Evolutionary conservation across 2,888 invertebrate genomes (phyloP).

Genomic region (Drosophila mettleri): DNA sequence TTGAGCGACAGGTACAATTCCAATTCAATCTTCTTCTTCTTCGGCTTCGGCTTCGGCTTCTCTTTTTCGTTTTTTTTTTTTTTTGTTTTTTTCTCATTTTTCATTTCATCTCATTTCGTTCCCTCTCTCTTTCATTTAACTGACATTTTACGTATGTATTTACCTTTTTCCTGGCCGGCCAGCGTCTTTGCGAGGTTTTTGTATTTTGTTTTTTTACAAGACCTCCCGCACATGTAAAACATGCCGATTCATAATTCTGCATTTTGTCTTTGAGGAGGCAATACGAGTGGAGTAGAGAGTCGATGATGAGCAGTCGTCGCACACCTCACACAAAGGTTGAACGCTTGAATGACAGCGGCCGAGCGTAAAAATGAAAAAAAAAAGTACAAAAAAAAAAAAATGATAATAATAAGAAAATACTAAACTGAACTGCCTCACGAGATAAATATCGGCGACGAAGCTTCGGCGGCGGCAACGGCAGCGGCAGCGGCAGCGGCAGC

Average conservation of each 20-base stretch:
- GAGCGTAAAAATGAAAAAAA: constrained; percentile 14
- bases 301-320: constrained; percentile 42
- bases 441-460: constrained; percentile 54
- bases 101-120: too few species aligned
- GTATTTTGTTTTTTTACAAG: constrained; percentile 57
- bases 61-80: constrained; percentile 10
- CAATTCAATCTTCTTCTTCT: constrained; percentile 20
- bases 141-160: constrained; percentile 8
- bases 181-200: not conserved
- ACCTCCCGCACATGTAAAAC: constrained; percentile 83
- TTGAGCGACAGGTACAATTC: constrained; percentile 72
- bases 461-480: constrained; percentile 2
- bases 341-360: constrained; percentile 65
- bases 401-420: constrained; percentile 39
- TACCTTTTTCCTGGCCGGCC: not conserved
- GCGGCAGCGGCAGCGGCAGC: constrained; percentile 8
- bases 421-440: constrained; percentile 53
- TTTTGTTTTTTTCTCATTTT: too few species aligned
- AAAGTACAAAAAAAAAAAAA: not conserved
- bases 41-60: not conserved
- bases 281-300: constrained; percentile 50
- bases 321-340: constrained; percentile 63
- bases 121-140: constrained; percentile 14
- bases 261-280: constrained; percentile 66
- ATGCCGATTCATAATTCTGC: constrained; percentile 82